Base-by-base conservation (phyloP, 1,140 invertebrate species). In the Drosophila grimshawi region DNA sequence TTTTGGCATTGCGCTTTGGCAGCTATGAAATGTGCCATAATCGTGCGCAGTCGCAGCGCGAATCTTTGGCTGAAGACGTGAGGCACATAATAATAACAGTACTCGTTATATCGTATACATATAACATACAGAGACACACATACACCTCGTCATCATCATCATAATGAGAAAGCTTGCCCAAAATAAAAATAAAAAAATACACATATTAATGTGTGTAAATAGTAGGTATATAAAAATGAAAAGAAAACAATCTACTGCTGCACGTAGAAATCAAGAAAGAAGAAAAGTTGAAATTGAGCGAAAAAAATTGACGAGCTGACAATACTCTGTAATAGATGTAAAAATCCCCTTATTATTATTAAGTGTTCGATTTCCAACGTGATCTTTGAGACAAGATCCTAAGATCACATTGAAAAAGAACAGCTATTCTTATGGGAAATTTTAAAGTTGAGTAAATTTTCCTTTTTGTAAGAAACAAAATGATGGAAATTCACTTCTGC, bases 31-130 rank as follows among this genome's bases (percentile, higher is more conserved):
- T 83, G 83, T 86, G 83, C 66, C 85, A 83, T 88, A 86, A 88
- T 86, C 85, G 80, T 86, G 83, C 83, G 83, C 82, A 88, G 82
- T 83, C 82, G 82, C 83, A 69, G 59, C 82, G 76, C 80, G 83
- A 88, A 86, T 77, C 82, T 86, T 81, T 75, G 56, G 68, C 59
- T 76, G 61, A 75, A 81, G 72, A 86, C 83, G 83, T 88, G 79
- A 86, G 76, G 76, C 76, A 86, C 82, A 86, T 86, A 88, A 86
- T 67, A 86, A 86, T 66, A 70, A 70, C 59, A 82, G 68, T 72
- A 81, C 70, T 77, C 52, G 67, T 66, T 68, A 77, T 81, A 80
- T 53, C 49, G 19, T 66, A 67, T 45, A 29, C 45, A 49, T 37
- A 60, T 64, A 61, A 48, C 29, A 51, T 19, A 62, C 45, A 56